Evolutionary conservation across 2,888 invertebrate genomes (phyloP).

Genomic region (Trissolcus brochymenae): DNA sequence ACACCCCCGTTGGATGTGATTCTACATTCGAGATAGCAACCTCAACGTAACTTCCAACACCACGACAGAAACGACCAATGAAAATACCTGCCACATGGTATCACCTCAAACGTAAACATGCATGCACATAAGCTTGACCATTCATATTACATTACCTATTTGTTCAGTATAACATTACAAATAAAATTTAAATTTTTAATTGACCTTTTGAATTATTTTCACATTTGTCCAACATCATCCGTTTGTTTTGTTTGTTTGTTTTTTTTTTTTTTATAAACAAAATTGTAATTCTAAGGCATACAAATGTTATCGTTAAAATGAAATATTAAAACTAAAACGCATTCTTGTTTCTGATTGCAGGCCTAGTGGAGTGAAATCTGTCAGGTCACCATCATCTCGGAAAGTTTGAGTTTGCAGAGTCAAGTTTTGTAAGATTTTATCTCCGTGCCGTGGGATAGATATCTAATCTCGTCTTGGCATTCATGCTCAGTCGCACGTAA

Average conservation of each 20-base stretch:
- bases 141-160: conserved; percentile 1
- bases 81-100: conserved; percentile 56
- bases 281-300: too few species aligned
- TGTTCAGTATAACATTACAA: too few species aligned
- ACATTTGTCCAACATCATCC: too few species aligned
- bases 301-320: too few species aligned
- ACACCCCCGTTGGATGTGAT: conserved; percentile 71
- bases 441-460: conserved; percentile 66
- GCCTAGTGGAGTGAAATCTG: too few species aligned
- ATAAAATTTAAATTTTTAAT: too few species aligned
- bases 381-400: conserved; percentile 33
- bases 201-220: too few species aligned
- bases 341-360: too few species aligned
- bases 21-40: conserved; percentile 72
- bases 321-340: background rate
- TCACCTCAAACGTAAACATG: conserved; percentile 27
- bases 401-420: conserved; percentile 61
- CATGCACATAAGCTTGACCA: conserved; percentile 23
- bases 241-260: too few species aligned
- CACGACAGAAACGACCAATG: conserved; percentile 60
- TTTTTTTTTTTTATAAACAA: too few species aligned
- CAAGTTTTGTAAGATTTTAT: conserved; percentile 65
- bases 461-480: conserved; percentile 63
- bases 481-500: conserved; percentile 67
- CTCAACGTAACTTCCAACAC: conserved; percentile 61